Conservation (phyloP, 2,797 vertebrate species). For the Eospalax fontanierii region DNA sequence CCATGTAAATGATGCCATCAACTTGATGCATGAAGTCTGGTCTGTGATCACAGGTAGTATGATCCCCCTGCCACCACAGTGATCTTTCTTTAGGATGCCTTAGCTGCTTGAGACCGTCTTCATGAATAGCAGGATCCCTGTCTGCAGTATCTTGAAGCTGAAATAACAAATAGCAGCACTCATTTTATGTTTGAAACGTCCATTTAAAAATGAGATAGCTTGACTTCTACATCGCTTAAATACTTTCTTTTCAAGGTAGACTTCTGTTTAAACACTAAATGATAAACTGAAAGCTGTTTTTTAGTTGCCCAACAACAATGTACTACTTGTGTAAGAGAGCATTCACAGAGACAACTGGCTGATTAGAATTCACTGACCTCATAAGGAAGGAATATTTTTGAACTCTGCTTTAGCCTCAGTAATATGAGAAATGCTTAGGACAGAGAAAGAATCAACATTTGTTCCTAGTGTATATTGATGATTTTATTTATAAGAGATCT, state of each 20-base stretch:
- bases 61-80: no score
- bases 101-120: conserved; percentile 39
- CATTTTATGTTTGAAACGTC: conserved; percentile 70
- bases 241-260: conserved; percentile 45
- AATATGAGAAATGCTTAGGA: conserved; percentile 73
- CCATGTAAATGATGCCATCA: conserved; percentile 63
- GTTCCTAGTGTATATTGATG: conserved; percentile 72
- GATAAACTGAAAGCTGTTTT: conserved; percentile 58
- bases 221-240: conserved; percentile 16
- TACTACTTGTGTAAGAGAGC: conserved; percentile 63
- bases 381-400: conserved; percentile 77
- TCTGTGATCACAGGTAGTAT: background rate
- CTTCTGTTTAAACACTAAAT: conserved; percentile 57
- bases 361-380: conserved; percentile 80
- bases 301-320: conserved; percentile 70
- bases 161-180: conserved; percentile 66
- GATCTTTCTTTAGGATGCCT: conserved; percentile 42
- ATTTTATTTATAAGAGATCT: conserved; percentile 77
- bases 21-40: conserved; percentile 41
- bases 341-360: conserved; percentile 77
- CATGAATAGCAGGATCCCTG: conserved; percentile 27
- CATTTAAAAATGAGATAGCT: conserved; percentile 25
- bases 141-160: conserved; percentile 49
- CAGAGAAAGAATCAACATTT: conserved; percentile 71
- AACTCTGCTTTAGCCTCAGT: conserved; percentile 73